These are phyloP conservation scores for Boloria euphrosyne DNA, from an alignment of 2,888 invertebrate genomes.

Conservation along the genomic window DNA sequence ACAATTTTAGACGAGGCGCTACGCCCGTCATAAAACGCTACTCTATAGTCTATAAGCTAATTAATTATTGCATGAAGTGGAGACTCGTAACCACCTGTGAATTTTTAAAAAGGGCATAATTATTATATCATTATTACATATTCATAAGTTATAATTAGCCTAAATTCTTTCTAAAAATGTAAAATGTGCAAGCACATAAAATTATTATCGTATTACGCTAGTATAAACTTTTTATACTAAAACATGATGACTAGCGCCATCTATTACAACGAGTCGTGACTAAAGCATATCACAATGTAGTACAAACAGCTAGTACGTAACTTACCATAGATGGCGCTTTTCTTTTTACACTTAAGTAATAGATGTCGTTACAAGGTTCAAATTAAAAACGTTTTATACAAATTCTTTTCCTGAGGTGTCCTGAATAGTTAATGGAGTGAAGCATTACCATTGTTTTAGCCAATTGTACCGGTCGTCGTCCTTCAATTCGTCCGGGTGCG, in stretches of 20 bases:
- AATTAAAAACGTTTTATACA: conserved; percentile 30
- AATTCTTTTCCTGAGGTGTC: conserved; percentile 40
- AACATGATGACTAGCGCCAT: conserved; percentile 52
- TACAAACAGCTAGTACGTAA: neutral
- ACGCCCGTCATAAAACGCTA: too few relatives aligned
- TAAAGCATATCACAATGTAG: conserved; percentile 15
- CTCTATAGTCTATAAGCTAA: too few relatives aligned
- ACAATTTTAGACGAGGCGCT: too few relatives aligned
- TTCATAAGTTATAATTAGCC: too few relatives aligned
- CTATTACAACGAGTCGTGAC: conserved; percentile 43
- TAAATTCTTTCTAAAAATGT: too few relatives aligned
- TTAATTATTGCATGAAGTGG: too few relatives aligned
- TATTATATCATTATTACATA: too few relatives aligned
- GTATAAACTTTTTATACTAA: neutral
- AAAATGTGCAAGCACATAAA: too few relatives aligned
- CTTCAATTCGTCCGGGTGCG: conserved; percentile 95
- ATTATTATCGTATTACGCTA: too few relatives aligned
- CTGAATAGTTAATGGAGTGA: conserved; percentile 43
- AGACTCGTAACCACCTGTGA: too few relatives aligned
- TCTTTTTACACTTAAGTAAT: conserved; percentile 14
- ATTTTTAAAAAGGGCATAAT: too few relatives aligned
- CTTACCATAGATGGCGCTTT: conserved; percentile 51
- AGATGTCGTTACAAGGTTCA: conserved; percentile 52
- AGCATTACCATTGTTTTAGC: conserved; percentile 79
- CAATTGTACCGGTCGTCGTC: conserved; percentile 96